These are phyloP conservation scores for Callithrix jacchus DNA, from an alignment of 2,113 vertebrate species.

Conservation along the genomic window DNA sequence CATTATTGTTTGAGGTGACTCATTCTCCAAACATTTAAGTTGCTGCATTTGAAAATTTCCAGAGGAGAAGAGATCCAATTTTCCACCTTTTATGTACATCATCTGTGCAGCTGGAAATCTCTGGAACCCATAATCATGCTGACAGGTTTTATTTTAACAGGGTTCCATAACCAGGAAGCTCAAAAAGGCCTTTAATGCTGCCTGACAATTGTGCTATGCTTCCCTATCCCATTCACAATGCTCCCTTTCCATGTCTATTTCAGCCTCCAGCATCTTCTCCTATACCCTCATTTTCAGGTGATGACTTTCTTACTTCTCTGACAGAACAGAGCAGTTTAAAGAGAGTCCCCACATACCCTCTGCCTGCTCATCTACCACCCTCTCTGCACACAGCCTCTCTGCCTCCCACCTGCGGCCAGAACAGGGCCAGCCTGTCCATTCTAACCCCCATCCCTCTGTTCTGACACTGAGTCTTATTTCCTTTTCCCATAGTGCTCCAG, in stretches of 20 bases:
- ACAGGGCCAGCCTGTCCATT: accelerated
- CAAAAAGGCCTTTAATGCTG: not conserved
- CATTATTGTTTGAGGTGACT: not conserved
- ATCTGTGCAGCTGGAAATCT: not conserved
- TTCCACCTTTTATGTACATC: not conserved
- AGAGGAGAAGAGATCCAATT: not conserved
- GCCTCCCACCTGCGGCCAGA: not conserved
- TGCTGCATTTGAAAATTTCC: not conserved
- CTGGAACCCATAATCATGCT: not conserved
- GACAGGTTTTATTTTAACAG: not conserved
- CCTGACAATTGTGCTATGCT: accelerated
- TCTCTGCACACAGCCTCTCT: not conserved
- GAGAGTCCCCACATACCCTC: too few relatives aligned
- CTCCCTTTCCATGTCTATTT: not conserved
- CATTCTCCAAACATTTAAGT: constrained; percentile 11
- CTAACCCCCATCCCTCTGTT: too few relatives aligned
- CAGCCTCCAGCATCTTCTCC: not conserved
- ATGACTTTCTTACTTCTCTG: not conserved
- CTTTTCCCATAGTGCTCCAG: too few relatives aligned
- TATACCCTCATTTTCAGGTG: not conserved
- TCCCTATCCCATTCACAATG: accelerated
- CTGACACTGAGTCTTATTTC: not conserved
- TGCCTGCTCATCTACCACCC: not conserved
- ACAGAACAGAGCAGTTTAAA: not conserved
- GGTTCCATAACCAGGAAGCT: not conserved